These are phyloP conservation scores for Paraplagusia blochii DNA, from an alignment of 2,113 vertebrate genomes.

Conservation along the genomic window DNA sequence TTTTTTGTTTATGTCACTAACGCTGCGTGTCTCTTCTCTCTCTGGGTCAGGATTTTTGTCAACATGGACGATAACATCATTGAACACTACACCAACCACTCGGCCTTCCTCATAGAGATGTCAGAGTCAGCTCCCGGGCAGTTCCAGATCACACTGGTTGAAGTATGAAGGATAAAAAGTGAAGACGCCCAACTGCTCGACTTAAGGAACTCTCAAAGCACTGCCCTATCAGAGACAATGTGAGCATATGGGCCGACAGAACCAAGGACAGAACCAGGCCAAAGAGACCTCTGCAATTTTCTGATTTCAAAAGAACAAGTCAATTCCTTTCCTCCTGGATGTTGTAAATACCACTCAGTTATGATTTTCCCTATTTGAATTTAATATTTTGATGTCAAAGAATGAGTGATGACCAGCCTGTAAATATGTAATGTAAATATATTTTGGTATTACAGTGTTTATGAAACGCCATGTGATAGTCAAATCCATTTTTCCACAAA, in stretches of 20 bases:
- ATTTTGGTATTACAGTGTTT: slow-evolving; percentile 69
- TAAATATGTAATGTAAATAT: slow-evolving; percentile 74
- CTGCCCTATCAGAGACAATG: slow-evolving; percentile 48
- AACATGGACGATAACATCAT: slow-evolving; percentile 99
- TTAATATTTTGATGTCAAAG: slow-evolving; percentile 60
- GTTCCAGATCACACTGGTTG: slow-evolving; percentile 89
- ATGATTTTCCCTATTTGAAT: slow-evolving; percentile 41
- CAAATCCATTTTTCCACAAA: slow-evolving; percentile 35
- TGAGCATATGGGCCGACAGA: slow-evolving; percentile 22
- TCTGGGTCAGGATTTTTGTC: slow-evolving; percentile 83
- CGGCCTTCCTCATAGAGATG: slow-evolving; percentile 91
- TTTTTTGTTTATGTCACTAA: background rate
- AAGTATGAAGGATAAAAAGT: slow-evolving; percentile 77
- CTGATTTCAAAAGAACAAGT: slow-evolving; percentile 27
- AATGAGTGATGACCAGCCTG: slow-evolving; percentile 64
- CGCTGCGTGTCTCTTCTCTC: background rate
- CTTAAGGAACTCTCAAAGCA: slow-evolving; percentile 51
- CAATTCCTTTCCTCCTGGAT: slow-evolving; percentile 16
- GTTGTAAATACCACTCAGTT: slow-evolving; percentile 58
- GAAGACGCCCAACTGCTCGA: slow-evolving; percentile 19
- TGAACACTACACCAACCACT: slow-evolving; percentile 96
- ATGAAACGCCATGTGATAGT: slow-evolving; percentile 32
- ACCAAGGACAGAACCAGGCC: slow-evolving; percentile 19
- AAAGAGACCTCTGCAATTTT: slow-evolving; percentile 29
- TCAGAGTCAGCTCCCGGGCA: slow-evolving; percentile 79